Evolutionary conservation across 2,888 invertebrate species (phyloP).

Genomic region (Hyposoter didymator): DNA sequence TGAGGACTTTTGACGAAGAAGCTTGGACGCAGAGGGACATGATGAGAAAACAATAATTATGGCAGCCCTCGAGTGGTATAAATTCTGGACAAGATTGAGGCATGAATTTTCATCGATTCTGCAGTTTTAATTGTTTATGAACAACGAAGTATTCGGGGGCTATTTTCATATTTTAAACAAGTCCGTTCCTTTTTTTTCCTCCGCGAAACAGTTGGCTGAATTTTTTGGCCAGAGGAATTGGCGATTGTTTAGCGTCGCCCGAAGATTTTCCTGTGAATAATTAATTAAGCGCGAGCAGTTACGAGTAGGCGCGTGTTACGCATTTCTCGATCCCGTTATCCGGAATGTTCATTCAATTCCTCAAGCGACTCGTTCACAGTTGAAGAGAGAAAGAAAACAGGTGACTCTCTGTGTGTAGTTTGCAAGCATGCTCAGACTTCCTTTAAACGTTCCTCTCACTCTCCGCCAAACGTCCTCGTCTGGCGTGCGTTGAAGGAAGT

Average conservation of each 20-base stretch:
- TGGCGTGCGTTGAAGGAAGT: constrained; percentile 42
- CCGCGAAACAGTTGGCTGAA: neutral
- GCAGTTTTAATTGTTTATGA: neutral
- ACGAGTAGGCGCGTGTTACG: constrained; percentile 48
- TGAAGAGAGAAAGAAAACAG: constrained; percentile 15
- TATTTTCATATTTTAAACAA: neutral
- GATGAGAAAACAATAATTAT: too few relatives aligned
- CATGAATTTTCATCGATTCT: neutral
- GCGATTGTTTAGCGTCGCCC: constrained; percentile 11
- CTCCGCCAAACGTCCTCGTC: constrained; percentile 43
- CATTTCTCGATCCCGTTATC: constrained; percentile 53
- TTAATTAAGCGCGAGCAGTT: constrained; percentile 48
- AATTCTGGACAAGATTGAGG: too few relatives aligned
- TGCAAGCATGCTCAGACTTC: constrained; percentile 23
- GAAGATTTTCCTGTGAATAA: constrained; percentile 51
- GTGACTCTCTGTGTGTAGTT: constrained; percentile 5
- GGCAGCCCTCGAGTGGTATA: too few relatives aligned
- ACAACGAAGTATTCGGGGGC: neutral
- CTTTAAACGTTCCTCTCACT: constrained; percentile 42
- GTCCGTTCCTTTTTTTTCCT: neutral
- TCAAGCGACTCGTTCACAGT: constrained; percentile 20
- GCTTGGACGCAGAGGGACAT: too few relatives aligned
- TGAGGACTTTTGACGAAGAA: too few relatives aligned
- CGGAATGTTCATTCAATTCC: constrained; percentile 40
- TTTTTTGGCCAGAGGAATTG: neutral